A percentile compares a stretch with the other conserved stretches of the same genome.
phyloP scores from a whole-genome alignment of 1,140 invertebrate species.

The Cataglyphis hispanica region DNA sequence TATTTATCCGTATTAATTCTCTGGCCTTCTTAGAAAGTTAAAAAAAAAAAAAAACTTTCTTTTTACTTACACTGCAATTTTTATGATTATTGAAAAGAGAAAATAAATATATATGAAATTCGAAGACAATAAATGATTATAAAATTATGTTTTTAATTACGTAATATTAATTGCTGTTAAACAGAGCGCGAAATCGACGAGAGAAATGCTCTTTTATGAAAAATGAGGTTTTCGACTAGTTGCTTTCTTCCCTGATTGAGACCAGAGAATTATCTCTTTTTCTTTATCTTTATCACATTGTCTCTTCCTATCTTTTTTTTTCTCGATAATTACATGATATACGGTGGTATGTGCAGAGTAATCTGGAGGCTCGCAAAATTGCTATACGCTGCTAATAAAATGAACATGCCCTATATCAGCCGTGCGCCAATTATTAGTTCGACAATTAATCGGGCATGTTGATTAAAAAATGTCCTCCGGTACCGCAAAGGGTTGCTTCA shows the following conservation, averaged over 20 bases:
- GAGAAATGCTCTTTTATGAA: background rate
- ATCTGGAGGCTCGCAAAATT: slow-evolving; percentile 73
- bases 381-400: slow-evolving; percentile 71
- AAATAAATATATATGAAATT: background rate
- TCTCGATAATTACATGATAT: slow-evolving; percentile 64
- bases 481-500: slow-evolving; percentile 59
- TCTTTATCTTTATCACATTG: slow-evolving; percentile 50
- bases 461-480: slow-evolving; percentile 60
- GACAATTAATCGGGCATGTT: slow-evolving; percentile 49
- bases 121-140: background rate
- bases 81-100: background rate
- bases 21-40: slow-evolving; percentile 11
- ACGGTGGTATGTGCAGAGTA: slow-evolving; percentile 75
- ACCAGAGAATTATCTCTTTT: slow-evolving; percentile 52
- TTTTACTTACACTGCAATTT: background rate
- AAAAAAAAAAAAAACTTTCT: background rate
- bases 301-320: slow-evolving; percentile 63
- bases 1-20: slow-evolving; percentile 45
- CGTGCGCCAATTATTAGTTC: slow-evolving; percentile 47
- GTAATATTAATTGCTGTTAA: background rate
- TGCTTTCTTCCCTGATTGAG: slow-evolving; percentile 19
- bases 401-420: slow-evolving; percentile 35
- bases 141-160: background rate
- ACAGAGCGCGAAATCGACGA: background rate
- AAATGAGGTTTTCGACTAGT: background rate